phyloP scores from a whole-genome alignment of 2,113 vertebrate species.

The Baryphthengus martii region DNA sequence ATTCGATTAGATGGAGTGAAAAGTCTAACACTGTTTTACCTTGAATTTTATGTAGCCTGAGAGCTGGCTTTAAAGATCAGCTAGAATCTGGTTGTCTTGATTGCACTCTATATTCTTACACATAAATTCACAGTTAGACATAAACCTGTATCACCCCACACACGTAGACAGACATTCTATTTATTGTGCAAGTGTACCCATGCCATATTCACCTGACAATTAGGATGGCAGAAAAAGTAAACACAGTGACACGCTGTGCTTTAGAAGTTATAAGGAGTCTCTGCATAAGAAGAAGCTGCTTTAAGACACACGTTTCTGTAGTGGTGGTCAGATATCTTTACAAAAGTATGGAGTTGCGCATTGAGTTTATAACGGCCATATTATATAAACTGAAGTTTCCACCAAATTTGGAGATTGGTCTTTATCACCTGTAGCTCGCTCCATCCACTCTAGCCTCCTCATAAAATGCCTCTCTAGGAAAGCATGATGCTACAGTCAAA shows the following conservation, averaged over 20 bases:
- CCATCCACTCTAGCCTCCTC: not conserved
- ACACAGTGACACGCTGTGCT: not conserved
- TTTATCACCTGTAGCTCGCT: not conserved
- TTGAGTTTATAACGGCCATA: not conserved
- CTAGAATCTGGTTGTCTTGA: not conserved
- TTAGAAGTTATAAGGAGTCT: not conserved
- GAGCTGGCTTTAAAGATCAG: not conserved
- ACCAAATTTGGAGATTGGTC: not conserved
- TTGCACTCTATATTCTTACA: not conserved
- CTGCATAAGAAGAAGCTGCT: not conserved
- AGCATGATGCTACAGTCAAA: not conserved
- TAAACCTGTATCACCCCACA: not conserved
- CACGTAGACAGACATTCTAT: not conserved
- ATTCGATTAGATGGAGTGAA: not conserved
- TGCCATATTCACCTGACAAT: not conserved
- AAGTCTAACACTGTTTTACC: not conserved
- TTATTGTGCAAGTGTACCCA: not conserved
- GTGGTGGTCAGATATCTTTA: not conserved
- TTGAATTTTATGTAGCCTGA: not conserved
- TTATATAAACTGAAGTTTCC: not conserved
- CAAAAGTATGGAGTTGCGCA: not conserved
- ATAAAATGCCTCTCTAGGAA: not conserved
- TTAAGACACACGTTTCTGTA: not conserved
- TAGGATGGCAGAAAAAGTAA: not conserved
- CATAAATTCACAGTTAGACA: not conserved